Conservation (phyloP, 2,797 vertebrate species). For the Bradypodion ventrale region DNA sequence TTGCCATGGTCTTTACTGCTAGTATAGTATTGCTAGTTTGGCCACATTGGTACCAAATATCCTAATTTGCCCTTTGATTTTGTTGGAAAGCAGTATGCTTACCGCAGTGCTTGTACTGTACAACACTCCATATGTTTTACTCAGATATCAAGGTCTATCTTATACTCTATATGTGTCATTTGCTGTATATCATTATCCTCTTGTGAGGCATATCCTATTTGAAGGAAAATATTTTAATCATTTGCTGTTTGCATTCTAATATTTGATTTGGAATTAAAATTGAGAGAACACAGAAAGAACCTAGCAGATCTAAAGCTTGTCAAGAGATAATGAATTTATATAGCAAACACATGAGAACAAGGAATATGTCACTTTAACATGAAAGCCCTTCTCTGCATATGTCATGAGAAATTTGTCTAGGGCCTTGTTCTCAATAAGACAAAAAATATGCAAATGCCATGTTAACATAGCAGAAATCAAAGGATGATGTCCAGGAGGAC, state of each 20-base stretch:
- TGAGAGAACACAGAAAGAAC: conserved; percentile 53
- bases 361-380: conserved; percentile 50
- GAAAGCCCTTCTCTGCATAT: conserved; percentile 46
- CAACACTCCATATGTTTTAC: neutral
- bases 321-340: conserved; percentile 63
- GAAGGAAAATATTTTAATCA: conserved; percentile 10
- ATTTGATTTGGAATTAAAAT: conserved; percentile 56
- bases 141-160: neutral
- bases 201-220: conserved; percentile 4
- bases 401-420: conserved; percentile 65
- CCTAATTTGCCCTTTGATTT: neutral
- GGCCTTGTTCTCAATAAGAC: conserved; percentile 60
- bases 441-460: conserved; percentile 59
- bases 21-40: neutral
- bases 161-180: neutral
- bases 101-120: neutral
- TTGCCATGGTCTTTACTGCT: neutral
- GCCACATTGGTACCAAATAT: neutral
- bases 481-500: conserved; percentile 48
- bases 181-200: conserved; percentile 9
- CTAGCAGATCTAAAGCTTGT: conserved; percentile 52
- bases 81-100: no score
- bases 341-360: conserved; percentile 56
- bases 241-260: conserved; percentile 33
- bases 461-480: conserved; percentile 63